phyloP scores from a whole-genome alignment of 1,140 invertebrate genomes.

The Chionoecetes opilio region DNA sequence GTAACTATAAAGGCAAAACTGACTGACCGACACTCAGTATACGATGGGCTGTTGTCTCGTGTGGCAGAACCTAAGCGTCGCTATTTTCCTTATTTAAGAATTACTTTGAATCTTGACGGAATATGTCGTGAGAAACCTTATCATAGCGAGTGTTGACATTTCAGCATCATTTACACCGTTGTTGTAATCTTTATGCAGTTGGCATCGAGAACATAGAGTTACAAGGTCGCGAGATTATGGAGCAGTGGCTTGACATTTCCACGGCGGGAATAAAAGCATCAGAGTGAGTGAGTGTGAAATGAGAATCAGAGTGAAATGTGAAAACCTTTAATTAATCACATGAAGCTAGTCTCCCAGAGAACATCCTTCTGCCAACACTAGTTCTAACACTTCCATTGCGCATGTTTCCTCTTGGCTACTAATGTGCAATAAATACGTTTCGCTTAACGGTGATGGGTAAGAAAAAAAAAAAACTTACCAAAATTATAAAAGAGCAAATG shows the following conservation, averaged over 20 bases:
- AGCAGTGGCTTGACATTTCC: background rate
- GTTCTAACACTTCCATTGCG: background rate
- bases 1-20: background rate
- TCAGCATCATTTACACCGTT: too few relatives aligned
- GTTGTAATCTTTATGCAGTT: background rate
- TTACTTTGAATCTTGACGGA: too few relatives aligned
- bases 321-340: background rate
- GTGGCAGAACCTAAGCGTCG: too few relatives aligned
- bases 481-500: background rate
- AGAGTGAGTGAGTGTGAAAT: background rate
- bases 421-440: background rate
- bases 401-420: background rate
- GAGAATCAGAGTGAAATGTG: background rate
- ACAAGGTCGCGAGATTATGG: too few relatives aligned
- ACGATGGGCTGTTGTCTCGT: too few relatives aligned
- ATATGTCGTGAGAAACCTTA: too few relatives aligned
- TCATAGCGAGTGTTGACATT: too few relatives aligned
- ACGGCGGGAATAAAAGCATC: background rate
- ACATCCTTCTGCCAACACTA: background rate
- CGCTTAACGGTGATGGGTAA: background rate
- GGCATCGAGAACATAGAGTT: background rate
- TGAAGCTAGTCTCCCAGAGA: background rate
- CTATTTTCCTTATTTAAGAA: too few relatives aligned
- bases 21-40: background rate
- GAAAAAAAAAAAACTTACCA: background rate